Evolutionary conservation across 2,113 vertebrate genomes (phyloP), one percentile per base, ranked within the genome.

Genomic region (Mormyrus iriodes): DNA sequence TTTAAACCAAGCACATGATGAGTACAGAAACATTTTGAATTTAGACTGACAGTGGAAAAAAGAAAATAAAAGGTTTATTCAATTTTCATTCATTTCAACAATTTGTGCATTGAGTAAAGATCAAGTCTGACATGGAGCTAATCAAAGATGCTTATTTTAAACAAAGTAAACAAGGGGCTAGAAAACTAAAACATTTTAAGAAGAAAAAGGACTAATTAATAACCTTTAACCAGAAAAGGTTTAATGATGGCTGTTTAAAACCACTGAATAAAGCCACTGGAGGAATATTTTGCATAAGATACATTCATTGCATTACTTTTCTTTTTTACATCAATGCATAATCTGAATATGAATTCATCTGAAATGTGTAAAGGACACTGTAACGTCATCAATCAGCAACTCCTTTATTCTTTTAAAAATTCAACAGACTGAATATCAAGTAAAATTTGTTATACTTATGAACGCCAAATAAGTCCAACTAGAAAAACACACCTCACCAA

Each of bases 401-500:
- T 85, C 2, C 2, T n/a, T 79, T 79, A 24, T 48, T 85, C 44
- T 24, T 85, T 85, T 17, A 6, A 27, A 12, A 9, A 85, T 49
- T 49, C 44, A 44, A 85, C 27, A 27, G 10, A 85, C 19, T 46
- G 42, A 13, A 2, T 15, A 49, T 85, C n/a, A 85, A 49, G 10
- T 85, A n/a, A 51, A 27, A 27, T 85, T 51, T 85, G 3, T 13
- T 19, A n/a, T 31, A 48, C n/a, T 49, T 49, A 27, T 27, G 44
- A 49, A 49, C 83, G 12, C 21, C 19, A 42, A 44, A 49, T n/a
- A n/a, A 4, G 24, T 85, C 83, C 46, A 49, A 27, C 19, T 51
- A 49, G 46, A 51, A 85, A 51, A 85, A 24, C 42, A 49, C 10
- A 90, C 48, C 89, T 88, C 92, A 90, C 48, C 27, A 89, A 90